phyloP scores from a whole-genome alignment of 23 tunicate species.

The Halocynthia roretzi region DNA sequence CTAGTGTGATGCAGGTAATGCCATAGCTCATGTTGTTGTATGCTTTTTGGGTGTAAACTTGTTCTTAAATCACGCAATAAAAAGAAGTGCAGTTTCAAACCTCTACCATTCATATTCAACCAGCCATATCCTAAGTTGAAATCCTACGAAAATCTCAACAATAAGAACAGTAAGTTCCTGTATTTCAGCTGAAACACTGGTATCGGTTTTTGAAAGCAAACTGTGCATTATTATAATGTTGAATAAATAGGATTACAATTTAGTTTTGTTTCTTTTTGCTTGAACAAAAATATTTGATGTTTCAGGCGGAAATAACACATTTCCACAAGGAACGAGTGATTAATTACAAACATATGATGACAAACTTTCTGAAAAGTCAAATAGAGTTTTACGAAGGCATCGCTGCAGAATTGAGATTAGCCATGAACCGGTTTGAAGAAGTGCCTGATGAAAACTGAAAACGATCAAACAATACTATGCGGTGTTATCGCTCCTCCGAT shows the following conservation, averaged over 20 bases:
- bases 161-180: background rate
- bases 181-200: background rate
- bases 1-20: slow-evolving; percentile 57
- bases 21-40: background rate
- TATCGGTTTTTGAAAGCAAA: background rate
- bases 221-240: background rate
- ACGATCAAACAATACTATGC: too few relatives aligned
- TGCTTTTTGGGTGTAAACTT: too few relatives aligned
- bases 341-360: slow-evolving; percentile 48
- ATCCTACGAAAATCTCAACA: background rate
- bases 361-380: slow-evolving; percentile 43
- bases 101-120: background rate
- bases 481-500: too few relatives aligned
- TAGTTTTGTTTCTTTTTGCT: background rate
- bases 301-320: slow-evolving; percentile 58
- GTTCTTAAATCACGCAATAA: too few relatives aligned
- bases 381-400: slow-evolving; percentile 69
- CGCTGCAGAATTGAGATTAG: slow-evolving; percentile 44
- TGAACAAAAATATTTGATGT: background rate
- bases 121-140: background rate
- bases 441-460: slow-evolving; percentile 26
- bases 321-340: slow-evolving; percentile 76
- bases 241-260: too few relatives aligned
- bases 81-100: background rate
- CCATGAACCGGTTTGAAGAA: slow-evolving; percentile 46